Evolutionary conservation across 2,113 vertebrate species (phyloP), one percentile per base, ranked within the genome.

Genomic region (Hipposideros armiger): DNA sequence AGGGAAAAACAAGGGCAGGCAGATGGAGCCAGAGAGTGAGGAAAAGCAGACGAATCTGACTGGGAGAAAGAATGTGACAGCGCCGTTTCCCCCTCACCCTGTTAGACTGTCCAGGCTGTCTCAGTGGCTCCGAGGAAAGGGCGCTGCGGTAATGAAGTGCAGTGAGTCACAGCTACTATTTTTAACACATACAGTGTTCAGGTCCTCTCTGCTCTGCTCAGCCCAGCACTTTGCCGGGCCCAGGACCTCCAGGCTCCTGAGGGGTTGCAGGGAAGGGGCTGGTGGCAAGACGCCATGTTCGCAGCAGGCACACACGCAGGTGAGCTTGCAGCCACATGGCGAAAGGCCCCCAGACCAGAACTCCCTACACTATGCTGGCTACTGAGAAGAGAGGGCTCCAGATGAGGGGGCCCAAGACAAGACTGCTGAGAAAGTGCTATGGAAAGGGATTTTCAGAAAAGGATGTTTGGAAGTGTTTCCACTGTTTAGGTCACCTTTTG

Each of bases 401-500:
- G 66, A 26, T 0, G 22, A 30, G 58, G n/a, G 73, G 87, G 58
- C 54, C 36, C 54, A 5, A 40, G 36, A 28, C 73, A 73, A 67
- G 62, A 56, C n/a, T 20, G 11, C n/a, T 3, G 47, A 47, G 36
- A 62, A 91, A 64, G 66, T 30, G 58, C 32, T 42, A 19, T 14
- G n/a, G 36, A 73, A 22, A 94, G 28, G 24, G 36, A 45, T 74
- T 84, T 66, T 40, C 78, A 52, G 42, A 73, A 87, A 73, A 95
- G n/a, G 45, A 13, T 58, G 54, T 52, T 90, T 62, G 87, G 66
- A 84, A 56, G 28, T 45, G 58, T 28, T 77, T 74, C 94, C 42
- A 85, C 5, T 42, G 67, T 72, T 90, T 70, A 88, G 62, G 60
- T 91, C 82, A 89, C 42, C 62, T 69, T 81, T 77, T 93, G 92